These are phyloP conservation scores for Scomber scombrus DNA, from an alignment of 2,113 vertebrate genomes.

Conservation along the genomic window DNA sequence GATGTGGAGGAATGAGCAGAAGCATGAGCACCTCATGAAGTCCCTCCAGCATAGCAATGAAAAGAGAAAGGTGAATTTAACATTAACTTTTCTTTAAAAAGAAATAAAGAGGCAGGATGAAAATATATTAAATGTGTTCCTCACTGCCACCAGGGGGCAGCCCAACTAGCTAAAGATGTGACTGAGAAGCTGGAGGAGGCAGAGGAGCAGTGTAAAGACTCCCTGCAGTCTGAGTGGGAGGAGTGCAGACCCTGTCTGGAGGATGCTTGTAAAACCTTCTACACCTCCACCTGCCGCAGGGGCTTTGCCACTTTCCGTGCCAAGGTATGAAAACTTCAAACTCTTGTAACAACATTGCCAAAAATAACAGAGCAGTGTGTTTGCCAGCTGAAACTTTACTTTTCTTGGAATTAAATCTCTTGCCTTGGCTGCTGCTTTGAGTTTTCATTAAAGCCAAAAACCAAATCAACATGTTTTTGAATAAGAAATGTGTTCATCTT, in stretches of 20 bases:
- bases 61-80: constrained; percentile 87
- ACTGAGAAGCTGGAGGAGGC: constrained; percentile 89
- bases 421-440: neutral
- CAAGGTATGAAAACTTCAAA: constrained; percentile 81
- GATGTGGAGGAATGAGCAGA: constrained; percentile 90
- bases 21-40: constrained; percentile 89
- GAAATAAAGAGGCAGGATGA: no score
- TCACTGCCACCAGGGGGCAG: constrained; percentile 84
- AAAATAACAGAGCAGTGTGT: neutral
- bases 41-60: constrained; percentile 89
- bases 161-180: constrained; percentile 88
- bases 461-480: no score
- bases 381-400: neutral
- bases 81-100: neutral
- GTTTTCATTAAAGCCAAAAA: neutral
- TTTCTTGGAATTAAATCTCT: neutral
- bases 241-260: constrained; percentile 91
- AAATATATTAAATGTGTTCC: neutral
- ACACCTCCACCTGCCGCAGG: constrained; percentile 86
- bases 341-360: neutral
- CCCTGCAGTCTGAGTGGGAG: constrained; percentile 87
- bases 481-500: no score
- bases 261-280: constrained; percentile 88
- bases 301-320: constrained; percentile 82
- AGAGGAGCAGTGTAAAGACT: constrained; percentile 88